Percentiles rank a stretch among this genome's conserved stretches.
These are phyloP conservation scores for Nettapus auritus DNA, from an alignment of 2,113 vertebrate genomes.

Conservation along the genomic window DNA sequence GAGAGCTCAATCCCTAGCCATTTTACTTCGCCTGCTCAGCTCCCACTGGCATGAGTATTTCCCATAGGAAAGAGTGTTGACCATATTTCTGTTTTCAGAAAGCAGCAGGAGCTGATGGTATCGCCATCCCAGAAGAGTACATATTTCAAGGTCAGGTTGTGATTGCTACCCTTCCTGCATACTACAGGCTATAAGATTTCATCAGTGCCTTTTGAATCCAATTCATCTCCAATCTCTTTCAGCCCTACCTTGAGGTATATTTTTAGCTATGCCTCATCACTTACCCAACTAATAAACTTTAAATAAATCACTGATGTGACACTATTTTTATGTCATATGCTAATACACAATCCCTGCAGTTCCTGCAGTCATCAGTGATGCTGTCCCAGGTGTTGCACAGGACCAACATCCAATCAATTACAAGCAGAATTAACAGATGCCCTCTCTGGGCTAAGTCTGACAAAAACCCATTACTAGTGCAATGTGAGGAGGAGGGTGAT, in stretches of 20 bases:
- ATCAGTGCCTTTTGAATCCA: neutral
- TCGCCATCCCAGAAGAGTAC: neutral
- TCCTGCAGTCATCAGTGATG: neutral
- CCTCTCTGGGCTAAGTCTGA: neutral
- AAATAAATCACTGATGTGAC: neutral
- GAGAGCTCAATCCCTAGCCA: neutral
- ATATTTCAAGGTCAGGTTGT: neutral
- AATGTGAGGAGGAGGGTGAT: neutral
- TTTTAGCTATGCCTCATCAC: neutral
- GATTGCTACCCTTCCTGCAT: neutral
- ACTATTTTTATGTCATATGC: neutral
- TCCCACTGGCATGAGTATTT: neutral
- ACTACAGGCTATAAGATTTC: neutral
- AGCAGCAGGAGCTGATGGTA: neutral
- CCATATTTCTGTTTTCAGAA: neutral
- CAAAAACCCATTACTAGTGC: neutral
- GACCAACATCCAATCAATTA: neutral
- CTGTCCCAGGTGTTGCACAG: neutral
- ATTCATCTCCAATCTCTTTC: neutral
- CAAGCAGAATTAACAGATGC: neutral
- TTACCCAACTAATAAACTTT: neutral
- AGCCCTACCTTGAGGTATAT: neutral
- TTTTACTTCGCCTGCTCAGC: neutral
- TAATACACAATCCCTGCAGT: neutral
- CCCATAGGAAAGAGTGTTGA: neutral